A percentile compares a stretch with the other conserved stretches of the same genome.
Conservation (phyloP, 2,113 vertebrate genomes). For the Podarcis cretensis region DNA sequence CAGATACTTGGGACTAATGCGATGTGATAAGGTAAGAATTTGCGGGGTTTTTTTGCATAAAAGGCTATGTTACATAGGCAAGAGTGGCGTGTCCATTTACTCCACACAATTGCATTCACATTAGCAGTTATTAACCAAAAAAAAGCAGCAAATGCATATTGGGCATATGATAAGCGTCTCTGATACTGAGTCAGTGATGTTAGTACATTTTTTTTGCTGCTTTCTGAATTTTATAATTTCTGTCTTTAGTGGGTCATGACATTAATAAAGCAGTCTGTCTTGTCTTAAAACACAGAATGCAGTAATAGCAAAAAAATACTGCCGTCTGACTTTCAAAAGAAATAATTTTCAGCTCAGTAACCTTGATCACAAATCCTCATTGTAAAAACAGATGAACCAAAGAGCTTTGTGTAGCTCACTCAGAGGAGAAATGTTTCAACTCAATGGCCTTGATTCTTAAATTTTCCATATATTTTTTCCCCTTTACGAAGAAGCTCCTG, state of each 20-base stretch:
- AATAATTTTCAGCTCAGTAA: neutral
- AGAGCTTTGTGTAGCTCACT: neutral
- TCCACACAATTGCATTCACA: neutral
- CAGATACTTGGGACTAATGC: conserved; percentile 95
- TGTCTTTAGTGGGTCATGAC: neutral
- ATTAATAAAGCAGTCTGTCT: conserved; percentile 17
- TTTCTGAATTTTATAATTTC: conserved; percentile 31
- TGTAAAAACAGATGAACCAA: conserved; percentile 30
- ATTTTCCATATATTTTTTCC: neutral
- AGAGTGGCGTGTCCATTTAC: neutral
- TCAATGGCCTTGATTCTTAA: neutral
- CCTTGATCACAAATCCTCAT: neutral
- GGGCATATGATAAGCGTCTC: conserved; percentile 6
- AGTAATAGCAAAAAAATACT: neutral
- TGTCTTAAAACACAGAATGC: neutral
- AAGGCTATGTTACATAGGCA: rapidly evolving
- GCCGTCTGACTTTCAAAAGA: neutral
- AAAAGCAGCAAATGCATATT: neutral
- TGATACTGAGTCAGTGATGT: neutral
- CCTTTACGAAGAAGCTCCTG: rapidly evolving
- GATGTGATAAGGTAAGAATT: conserved; percentile 95
- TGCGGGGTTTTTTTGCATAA: neutral
- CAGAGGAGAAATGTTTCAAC: neutral
- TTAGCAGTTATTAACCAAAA: neutral
- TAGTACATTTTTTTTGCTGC: neutral